Conservation (phyloP, 2,113 vertebrate species). For the Lepidothrix coronata region DNA sequence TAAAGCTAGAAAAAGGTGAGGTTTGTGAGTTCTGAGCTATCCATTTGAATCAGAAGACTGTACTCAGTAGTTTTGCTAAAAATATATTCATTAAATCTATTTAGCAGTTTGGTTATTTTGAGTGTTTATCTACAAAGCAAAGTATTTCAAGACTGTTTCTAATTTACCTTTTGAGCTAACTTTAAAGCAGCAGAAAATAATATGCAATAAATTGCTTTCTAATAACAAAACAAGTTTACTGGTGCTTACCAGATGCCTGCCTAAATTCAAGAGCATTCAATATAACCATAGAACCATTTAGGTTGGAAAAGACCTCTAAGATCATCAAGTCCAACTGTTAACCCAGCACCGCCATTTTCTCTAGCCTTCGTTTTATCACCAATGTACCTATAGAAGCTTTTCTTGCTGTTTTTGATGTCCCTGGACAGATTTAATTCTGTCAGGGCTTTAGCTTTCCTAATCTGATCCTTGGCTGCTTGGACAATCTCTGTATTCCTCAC, state of each 20-base stretch:
- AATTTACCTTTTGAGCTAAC: not conserved
- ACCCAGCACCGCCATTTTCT: not conserved
- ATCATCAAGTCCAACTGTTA: not conserved
- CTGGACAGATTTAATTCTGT: not conserved
- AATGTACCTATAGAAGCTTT: not conserved
- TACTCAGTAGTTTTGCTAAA: not conserved
- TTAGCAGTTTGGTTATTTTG: not conserved
- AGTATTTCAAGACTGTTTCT: not conserved
- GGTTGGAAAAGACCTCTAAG: not conserved
- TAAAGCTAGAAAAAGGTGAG: not conserved
- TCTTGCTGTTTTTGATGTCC: not conserved
- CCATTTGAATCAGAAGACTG: not conserved
- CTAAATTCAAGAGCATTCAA: not conserved
- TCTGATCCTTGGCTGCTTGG: not conserved
- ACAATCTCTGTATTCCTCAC: not conserved
- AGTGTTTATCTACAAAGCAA: not conserved
- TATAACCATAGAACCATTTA: not conserved
- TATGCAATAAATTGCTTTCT: not conserved
- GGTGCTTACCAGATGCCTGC: not conserved
- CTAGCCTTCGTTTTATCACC: not conserved
- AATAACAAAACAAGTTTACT: not conserved
- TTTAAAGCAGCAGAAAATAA: not conserved
- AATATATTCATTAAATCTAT: not conserved
- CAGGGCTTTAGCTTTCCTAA: not conserved
- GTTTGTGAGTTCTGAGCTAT: not conserved